Base-by-base conservation (phyloP, 2,888 invertebrate genomes). In the Sympetrum striolatum region DNA sequence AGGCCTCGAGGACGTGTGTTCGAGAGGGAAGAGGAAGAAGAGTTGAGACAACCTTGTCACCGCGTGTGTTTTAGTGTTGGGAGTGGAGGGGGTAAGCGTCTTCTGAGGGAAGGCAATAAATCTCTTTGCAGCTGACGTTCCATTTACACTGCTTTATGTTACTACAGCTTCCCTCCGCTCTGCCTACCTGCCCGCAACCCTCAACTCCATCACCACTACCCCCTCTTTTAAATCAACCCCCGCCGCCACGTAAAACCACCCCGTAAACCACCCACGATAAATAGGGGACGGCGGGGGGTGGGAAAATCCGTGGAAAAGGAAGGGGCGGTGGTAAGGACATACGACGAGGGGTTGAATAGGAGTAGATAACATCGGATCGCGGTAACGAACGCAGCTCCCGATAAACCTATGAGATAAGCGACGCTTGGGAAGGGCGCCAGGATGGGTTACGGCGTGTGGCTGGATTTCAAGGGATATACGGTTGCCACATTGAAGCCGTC, bases 101-200 rank as follows among this genome's bases (percentile, higher is more conserved):
- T 37, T 35, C 58, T 22, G 35, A 35, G 37, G 86, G 60, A 60
- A 37, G 86, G 86, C 60, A 86, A 86, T 86, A 86, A 86, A 86
- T 86, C 86, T 86, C 60, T 86, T 86, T 60, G 86, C 64, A 60
- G 86, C 86, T 86, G 86, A 86, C 86, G 86, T 86, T 86, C 86
- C 86, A 86, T 86, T 86, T 86, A 60, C 86, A 86, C 86, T 86
- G 86, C 86, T 86, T 86, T 86, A 86, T 86, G 86, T 86, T 86
- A 60, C 86, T 37, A 58, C 60, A 60, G 37, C 86, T 86, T 86
- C 86, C 86, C 58, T 58, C 58, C 35, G 58, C 58, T 31, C 31
- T 73, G 25, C 86, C 58, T 14, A 58, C 86, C 35, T 60, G 44
- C 86, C 58, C 58, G 22, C 37, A 18, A 53, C 53, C 80, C 37